Percentiles rank a stretch among this genome's conserved stretches.
These are phyloP conservation scores for Bibio marci DNA, from an alignment of 2,888 invertebrate species.

Conservation along the genomic window DNA sequence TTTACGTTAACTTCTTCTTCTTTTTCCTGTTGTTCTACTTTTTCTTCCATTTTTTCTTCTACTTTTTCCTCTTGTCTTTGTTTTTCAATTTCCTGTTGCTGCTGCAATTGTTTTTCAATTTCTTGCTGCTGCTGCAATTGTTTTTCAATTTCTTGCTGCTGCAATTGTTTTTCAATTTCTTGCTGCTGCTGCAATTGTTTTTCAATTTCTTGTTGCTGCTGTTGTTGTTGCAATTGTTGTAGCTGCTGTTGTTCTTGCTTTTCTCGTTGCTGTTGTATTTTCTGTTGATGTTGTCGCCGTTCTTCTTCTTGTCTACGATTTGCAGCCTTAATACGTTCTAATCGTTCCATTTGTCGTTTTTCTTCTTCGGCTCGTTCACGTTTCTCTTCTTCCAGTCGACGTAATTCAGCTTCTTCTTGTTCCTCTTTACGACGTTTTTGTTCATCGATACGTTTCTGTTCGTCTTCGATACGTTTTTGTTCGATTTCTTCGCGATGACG, in stretches of 20 bases:
- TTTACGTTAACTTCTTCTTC: not conserved
- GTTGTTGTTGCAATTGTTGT: too few species aligned
- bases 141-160: too few species aligned
- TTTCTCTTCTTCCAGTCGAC: not conserved
- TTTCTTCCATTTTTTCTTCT: not conserved
- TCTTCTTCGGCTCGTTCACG: not conserved
- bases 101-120: too few species aligned
- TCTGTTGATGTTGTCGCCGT: not conserved
- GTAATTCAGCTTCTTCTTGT: not conserved
- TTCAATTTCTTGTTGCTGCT: too few species aligned
- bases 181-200: too few species aligned
- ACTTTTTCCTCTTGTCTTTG: not conserved
- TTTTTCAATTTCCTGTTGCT: not conserved
- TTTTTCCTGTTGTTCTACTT: not conserved
- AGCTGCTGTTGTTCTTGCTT: too few species aligned
- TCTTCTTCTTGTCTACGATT: constrained; percentile 1
- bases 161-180: too few species aligned
- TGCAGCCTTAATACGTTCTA: not conserved
- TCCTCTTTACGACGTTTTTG: not conserved
- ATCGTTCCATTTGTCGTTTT: not conserved
- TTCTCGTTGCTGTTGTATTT: not conserved
- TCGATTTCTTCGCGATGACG: not conserved
- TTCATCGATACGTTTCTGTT: not conserved
- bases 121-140: too few species aligned
- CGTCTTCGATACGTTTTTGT: not conserved